phyloP scores from a whole-genome alignment of 2,797 vertebrate genomes.

The Etheostoma nigrum region DNA sequence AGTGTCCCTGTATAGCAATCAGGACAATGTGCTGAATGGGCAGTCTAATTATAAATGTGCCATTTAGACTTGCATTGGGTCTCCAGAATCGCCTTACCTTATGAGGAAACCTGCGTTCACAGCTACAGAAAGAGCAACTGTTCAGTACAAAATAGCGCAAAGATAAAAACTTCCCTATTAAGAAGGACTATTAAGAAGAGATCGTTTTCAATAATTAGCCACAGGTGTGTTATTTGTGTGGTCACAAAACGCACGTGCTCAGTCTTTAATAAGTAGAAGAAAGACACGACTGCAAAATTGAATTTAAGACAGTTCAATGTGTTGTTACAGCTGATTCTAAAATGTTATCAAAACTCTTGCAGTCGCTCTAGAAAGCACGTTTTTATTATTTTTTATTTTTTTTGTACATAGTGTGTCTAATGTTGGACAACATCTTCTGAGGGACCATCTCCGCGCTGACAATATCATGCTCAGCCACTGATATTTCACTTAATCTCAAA shows the following conservation, averaged over 20 bases:
- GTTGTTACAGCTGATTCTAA: slow-evolving; percentile 9
- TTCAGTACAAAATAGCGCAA: slow-evolving; percentile 94
- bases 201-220: slow-evolving; percentile 36
- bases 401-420: slow-evolving; percentile 62
- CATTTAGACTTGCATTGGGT: slow-evolving; percentile 94
- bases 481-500: slow-evolving; percentile 54
- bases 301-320: background rate
- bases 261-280: background rate
- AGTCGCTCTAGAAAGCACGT: slow-evolving; percentile 62
- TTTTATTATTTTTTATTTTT: background rate
- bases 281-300: background rate
- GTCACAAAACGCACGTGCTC: slow-evolving; percentile 11
- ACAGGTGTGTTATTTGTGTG: slow-evolving; percentile 62
- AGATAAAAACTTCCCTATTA: slow-evolving; percentile 89
- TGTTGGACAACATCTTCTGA: slow-evolving; percentile 83
- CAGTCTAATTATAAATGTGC: slow-evolving; percentile 99
- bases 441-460: slow-evolving; percentile 77
- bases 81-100: slow-evolving; percentile 97
- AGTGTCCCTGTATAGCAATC: slow-evolving; percentile 92
- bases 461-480: slow-evolving; percentile 38
- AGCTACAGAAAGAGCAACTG: slow-evolving; percentile 88
- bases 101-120: slow-evolving; percentile 94
- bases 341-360: slow-evolving; percentile 75
- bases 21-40: slow-evolving; percentile 99
- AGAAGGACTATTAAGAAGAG: background rate